Evolutionary conservation across 2,888 invertebrate genomes (phyloP), one percentile per base, ranked within the genome.

Genomic region (Schrankia costaestrigalis): DNA sequence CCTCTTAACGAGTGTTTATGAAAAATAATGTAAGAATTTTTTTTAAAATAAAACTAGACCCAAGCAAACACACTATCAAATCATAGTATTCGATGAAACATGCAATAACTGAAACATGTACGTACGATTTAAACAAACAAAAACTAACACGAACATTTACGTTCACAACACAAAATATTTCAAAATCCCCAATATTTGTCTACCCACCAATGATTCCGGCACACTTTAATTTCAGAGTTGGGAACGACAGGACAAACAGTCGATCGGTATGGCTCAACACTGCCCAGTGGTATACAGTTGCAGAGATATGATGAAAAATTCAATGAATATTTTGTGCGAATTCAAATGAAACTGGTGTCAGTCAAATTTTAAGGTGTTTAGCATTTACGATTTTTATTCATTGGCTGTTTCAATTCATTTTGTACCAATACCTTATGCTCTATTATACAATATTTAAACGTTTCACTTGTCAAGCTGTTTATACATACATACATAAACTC

Each of bases 171-270:
- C 27, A 26, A 12, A 23, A 25, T n/a, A 32, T 23, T 17, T 18
- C 11, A 19, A 23, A 36, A 12, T 24, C 2, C 11, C 14, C 27
- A 38, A 37, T 31, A 27, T 37, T 31, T 27, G 28, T 25, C 9
- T 21, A 29, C 11, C 10, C 11, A 9, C 25, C 26, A 26, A 30
- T 33, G 22, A 38, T 38, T 38, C 33, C 29, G 22, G 14, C 23
- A 9, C 29, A 26, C 21, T 38, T 38, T 38, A 21, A 37, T 37
- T 32, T 37, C 8, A 11, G 6, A 29, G 33, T 26, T 28, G 17
- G 12, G 11, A 12, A n/a, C 26, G 22, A 24, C 21, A 38, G 19
- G 19, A 38, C 28, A 33, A 29, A 21, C 25, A 26, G 23, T 17
- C 18, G 30, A 26, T 38, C 33, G 26, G 21, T 10, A 7, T 26